These are phyloP conservation scores for Anguilla marmorata DNA, from an alignment of 2,797 vertebrate genomes.

Conservation along the genomic window DNA sequence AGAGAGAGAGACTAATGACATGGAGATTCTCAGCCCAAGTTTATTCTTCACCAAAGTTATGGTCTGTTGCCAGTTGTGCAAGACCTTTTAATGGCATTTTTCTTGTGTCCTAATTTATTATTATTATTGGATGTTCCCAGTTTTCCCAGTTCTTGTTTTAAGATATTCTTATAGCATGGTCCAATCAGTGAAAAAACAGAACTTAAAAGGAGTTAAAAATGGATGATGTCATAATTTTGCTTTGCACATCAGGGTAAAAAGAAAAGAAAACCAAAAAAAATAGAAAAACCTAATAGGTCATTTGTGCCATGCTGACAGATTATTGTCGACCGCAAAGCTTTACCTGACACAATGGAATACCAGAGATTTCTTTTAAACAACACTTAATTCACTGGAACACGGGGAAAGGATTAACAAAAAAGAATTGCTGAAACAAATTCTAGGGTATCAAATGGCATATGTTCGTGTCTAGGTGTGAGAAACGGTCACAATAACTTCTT, in stretches of 20 bases:
- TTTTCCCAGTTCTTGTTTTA: neutral
- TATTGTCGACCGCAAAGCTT: slow-evolving; percentile 51
- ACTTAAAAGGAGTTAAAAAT: neutral
- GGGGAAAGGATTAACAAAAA: slow-evolving; percentile 67
- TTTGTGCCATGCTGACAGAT: slow-evolving; percentile 49
- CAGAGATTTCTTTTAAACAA: slow-evolving; percentile 63
- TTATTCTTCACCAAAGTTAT: neutral
- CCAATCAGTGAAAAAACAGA: neutral
- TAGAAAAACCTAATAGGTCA: slow-evolving; percentile 47
- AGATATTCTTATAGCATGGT: neutral
- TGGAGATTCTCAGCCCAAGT: neutral
- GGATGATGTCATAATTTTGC: neutral
- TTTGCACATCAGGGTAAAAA: slow-evolving; percentile 6
- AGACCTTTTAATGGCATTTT: neutral
- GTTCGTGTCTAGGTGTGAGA: slow-evolving; percentile 75
- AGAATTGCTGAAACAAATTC: slow-evolving; percentile 63
- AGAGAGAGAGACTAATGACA: slow-evolving; percentile 6
- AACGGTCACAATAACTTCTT: slow-evolving; percentile 64
- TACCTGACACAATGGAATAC: slow-evolving; percentile 50
- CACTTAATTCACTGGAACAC: slow-evolving; percentile 60
- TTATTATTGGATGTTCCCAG: neutral
- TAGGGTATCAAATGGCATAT: slow-evolving; percentile 72
- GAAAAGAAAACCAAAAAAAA: slow-evolving; percentile 51
- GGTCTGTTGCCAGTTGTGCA: neutral
- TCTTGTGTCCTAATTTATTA: neutral